Evolutionary conservation across 1,140 invertebrate genomes (phyloP).

Genomic region (Rhizoglyphus robini): DNA sequence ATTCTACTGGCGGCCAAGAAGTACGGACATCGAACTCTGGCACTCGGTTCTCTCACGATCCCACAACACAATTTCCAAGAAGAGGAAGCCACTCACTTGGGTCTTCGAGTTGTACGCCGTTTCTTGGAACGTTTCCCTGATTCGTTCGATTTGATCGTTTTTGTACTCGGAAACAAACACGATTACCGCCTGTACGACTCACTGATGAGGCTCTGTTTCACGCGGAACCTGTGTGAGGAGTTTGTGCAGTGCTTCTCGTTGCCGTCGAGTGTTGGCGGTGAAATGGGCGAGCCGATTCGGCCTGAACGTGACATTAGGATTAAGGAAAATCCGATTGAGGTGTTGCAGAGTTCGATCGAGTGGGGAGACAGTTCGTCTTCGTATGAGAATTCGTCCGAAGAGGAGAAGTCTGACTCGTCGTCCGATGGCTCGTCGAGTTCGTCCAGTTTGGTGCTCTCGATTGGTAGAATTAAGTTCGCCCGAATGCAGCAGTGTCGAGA

Average conservation of each 20-base stretch:
- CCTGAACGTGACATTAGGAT: slow-evolving; percentile 76
- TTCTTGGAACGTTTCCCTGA: slow-evolving; percentile 60
- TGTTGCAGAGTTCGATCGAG: neutral
- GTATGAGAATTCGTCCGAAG: neutral
- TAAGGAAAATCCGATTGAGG: slow-evolving; percentile 59
- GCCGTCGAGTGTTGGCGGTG: slow-evolving; percentile 55
- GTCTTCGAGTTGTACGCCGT: slow-evolving; percentile 64
- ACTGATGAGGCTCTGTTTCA: slow-evolving; percentile 73
- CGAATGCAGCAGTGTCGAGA: slow-evolving; percentile 74
- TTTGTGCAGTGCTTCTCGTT: slow-evolving; percentile 41
- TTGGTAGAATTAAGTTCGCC: slow-evolving; percentile 58
- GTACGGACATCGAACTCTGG: slow-evolving; percentile 13
- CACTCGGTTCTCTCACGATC: slow-evolving; percentile 3
- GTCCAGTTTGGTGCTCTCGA: slow-evolving; percentile 30
- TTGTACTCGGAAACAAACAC: slow-evolving; percentile 47
- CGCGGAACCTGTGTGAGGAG: slow-evolving; percentile 60
- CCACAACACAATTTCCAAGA: slow-evolving; percentile 66
- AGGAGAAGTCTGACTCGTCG: neutral
- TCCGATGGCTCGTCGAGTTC: neutral
- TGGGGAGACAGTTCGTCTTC: neutral
- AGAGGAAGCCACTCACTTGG: slow-evolving; percentile 72
- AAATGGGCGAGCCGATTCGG: slow-evolving; percentile 59
- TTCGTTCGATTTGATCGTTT: slow-evolving; percentile 54
- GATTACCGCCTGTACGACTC: slow-evolving; percentile 64
- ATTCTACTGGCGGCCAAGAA: slow-evolving; percentile 29